These are phyloP conservation scores for Silurus asotus DNA, from an alignment of 2,113 vertebrate species.

Conservation along the genomic window DNA sequence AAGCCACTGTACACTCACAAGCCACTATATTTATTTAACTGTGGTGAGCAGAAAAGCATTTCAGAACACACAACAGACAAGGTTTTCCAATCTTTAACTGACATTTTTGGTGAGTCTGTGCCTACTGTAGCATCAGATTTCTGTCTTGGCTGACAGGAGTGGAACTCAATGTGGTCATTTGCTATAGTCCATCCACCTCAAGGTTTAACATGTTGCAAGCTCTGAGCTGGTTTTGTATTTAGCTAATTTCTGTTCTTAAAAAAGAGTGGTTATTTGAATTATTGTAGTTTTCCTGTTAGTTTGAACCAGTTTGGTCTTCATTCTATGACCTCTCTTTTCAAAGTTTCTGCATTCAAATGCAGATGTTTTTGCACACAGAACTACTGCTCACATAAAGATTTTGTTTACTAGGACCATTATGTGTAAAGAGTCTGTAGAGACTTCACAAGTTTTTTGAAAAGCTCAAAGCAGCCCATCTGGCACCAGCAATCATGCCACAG, in stretches of 20 bases:
- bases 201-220: neutral
- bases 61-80: neutral
- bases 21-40: constrained; percentile 13
- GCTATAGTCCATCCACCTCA: neutral
- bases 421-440: neutral
- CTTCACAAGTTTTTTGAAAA: neutral
- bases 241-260: neutral
- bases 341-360: no score
- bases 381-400: neutral
- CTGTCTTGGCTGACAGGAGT: neutral
- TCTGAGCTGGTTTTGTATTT: neutral
- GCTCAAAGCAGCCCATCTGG: neutral
- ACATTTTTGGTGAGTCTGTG: neutral
- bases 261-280: neutral
- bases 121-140: neutral
- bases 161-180: neutral
- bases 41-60: neutral
- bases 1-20: neutral
- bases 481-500: neutral
- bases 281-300: neutral
- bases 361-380: neutral
- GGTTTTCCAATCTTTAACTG: neutral
- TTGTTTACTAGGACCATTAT: no score
- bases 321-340: neutral
- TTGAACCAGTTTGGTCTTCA: neutral